These are phyloP conservation scores for Tanytarsus gracilentus DNA, from an alignment of 2,888 invertebrate species.

Conservation along the genomic window DNA sequence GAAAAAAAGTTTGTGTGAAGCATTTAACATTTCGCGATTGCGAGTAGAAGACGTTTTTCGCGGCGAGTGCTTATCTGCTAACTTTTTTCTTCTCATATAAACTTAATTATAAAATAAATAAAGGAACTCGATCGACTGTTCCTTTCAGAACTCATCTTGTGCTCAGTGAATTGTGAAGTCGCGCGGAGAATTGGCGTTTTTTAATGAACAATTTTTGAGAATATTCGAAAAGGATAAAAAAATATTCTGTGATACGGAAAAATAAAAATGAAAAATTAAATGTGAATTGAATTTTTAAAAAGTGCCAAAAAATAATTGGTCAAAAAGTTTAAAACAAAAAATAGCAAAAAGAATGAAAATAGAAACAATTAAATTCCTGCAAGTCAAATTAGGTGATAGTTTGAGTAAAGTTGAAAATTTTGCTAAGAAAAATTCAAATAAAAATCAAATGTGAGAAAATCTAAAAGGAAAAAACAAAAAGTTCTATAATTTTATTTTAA, in stretches of 20 bases:
- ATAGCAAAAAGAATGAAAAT: constrained; percentile 10
- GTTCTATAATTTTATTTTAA: too few species aligned
- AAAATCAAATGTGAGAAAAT: too few species aligned
- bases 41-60: constrained; percentile 27
- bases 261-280: background rate
- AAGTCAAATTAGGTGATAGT: constrained; percentile 6
- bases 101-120: too few species aligned
- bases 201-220: background rate
- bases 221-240: background rate
- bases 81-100: background rate
- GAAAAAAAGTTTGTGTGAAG: constrained; percentile 4
- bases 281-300: background rate
- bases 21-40: constrained; percentile 26
- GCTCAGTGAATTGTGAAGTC: background rate
- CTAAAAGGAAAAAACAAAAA: too few species aligned
- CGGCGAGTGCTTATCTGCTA: constrained; percentile 16
- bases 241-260: background rate
- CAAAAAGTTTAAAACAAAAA: background rate
- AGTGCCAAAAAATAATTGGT: constrained; percentile 5
- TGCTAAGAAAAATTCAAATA: too few species aligned
- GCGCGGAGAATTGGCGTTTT: background rate
- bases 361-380: background rate
- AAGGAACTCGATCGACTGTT: too few species aligned
- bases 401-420: background rate
- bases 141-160: background rate